Percentiles rank a stretch among this genome's conserved stretches.
These are phyloP conservation scores for Andrena praecox DNA, from an alignment of 2,888 invertebrate species.

Conservation along the genomic window DNA sequence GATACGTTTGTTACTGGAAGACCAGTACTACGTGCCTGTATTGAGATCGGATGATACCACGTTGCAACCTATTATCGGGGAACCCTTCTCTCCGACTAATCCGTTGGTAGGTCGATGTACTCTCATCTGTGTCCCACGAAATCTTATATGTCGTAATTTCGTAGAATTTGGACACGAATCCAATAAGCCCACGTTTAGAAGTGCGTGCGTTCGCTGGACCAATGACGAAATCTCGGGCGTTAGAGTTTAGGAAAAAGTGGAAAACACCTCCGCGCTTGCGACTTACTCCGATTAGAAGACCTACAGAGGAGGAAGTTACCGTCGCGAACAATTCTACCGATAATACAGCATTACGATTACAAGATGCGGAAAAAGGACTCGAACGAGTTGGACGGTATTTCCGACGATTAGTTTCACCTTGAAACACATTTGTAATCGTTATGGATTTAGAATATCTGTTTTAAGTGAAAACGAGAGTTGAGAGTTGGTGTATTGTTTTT, in stretches of 20 bases:
- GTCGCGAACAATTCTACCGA: slow-evolving; percentile 31
- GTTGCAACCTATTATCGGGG: slow-evolving; percentile 91
- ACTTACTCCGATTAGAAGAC: slow-evolving; percentile 66
- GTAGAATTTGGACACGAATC: slow-evolving; percentile 89
- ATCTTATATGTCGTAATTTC: slow-evolving; percentile 45
- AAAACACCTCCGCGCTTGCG: slow-evolving; percentile 91
- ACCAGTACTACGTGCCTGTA: slow-evolving; percentile 95
- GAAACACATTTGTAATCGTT: not conserved
- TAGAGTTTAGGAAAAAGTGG: slow-evolving; percentile 91
- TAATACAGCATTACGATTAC: slow-evolving; percentile 84
- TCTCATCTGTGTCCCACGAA: slow-evolving; percentile 13
- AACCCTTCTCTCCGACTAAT: slow-evolving; percentile 90
- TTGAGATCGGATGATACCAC: slow-evolving; percentile 92
- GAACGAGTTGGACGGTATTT: slow-evolving; percentile 91
- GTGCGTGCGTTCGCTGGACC: slow-evolving; percentile 96
- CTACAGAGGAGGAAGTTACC: slow-evolving; percentile 41
- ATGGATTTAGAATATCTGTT: not conserved
- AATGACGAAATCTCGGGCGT: slow-evolving; percentile 91
- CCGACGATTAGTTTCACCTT: slow-evolving; percentile 3
- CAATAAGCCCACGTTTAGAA: slow-evolving; percentile 90
- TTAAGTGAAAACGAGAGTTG: slow-evolving; percentile 17
- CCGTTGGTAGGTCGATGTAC: slow-evolving; percentile 87
- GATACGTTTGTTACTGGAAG: slow-evolving; percentile 89
- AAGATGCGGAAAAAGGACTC: slow-evolving; percentile 94
- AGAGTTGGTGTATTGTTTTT: slow-evolving; percentile 65